Evolutionary conservation across 2,888 invertebrate species (phyloP).

Genomic region (Onthophagus sagittarius): DNA sequence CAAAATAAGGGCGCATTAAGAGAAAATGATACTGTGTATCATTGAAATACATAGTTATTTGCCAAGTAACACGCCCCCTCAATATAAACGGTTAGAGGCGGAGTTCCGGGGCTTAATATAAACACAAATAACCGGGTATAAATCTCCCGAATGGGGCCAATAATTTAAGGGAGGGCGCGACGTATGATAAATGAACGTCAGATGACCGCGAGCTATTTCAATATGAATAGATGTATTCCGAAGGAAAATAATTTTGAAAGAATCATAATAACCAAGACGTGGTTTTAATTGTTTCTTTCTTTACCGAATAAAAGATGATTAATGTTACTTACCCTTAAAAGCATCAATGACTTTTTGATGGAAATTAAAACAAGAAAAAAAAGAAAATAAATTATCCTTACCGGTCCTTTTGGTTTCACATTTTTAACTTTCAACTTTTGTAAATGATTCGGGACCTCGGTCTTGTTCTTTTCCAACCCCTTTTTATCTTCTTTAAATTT

Average conservation of each 20-base stretch:
- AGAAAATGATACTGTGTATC: background rate
- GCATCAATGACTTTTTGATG: no score
- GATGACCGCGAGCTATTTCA: background rate
- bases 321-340: background rate
- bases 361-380: background rate
- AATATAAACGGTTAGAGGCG: background rate
- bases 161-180: background rate
- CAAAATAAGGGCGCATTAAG: background rate
- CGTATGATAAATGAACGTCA: background rate
- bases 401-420: conserved; percentile 38
- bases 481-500: conserved; percentile 20
- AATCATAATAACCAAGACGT: background rate
- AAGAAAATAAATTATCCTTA: conserved; percentile 25
- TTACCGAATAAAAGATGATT: background rate
- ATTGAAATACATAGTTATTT: background rate
- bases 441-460: conserved; percentile 63
- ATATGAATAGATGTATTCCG: background rate
- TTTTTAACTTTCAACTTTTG: conserved; percentile 63
- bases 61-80: background rate
- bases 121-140: background rate
- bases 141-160: background rate
- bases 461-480: background rate
- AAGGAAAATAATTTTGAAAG: background rate
- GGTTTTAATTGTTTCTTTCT: background rate
- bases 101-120: background rate